Evolutionary conservation across 2,113 vertebrate species (phyloP), one percentile per base, ranked within the genome.

Genomic region (Synodontis membranacea): DNA sequence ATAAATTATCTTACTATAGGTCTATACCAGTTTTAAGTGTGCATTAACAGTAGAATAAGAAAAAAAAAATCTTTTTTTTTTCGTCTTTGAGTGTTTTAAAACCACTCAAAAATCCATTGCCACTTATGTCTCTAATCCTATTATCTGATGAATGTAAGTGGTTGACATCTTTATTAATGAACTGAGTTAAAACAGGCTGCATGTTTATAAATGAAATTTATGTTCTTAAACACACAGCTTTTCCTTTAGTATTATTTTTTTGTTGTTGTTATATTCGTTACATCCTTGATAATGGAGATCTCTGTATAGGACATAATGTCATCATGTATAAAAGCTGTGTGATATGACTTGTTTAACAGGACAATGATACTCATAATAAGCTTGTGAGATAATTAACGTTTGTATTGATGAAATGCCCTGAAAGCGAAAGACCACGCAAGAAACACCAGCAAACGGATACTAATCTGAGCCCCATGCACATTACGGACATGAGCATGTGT

Each of bases 121-220:
- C 21, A 82, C 23, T 58, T 86, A 0, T 46, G 17, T 74, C 9
- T 64, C 56, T 48, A 64, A 58, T 37, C 48, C 54, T 46, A 42
- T 52, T 82, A 76, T 60, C 54, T 54, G 72, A 68, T 81, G 81
- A 89, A 89, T 86, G 62, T 83, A 84, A 85, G 76, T 87, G 34
- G 54, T 39, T 82, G 58, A 70, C 21, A 78, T 74, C n/a, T 84
- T 81, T 50, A 82, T 68, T 50, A 83, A 58, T 44, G 70, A 82
- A 66, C 28, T 54, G 50, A 58, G 60, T 87, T 56, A 37, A 75
- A 60, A 31, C 60, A 19, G 48, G 37, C 75, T 76, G 87, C 87
- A 87, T 86, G 82, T 66, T 81, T 75, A 64, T 46, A 84, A 85
- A 74, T 28, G 11, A 85, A 85, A 44, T 46, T 83, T 52, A 64